Evolutionary conservation across 2,797 vertebrate genomes (phyloP).

Genomic region (Tauraco hartlaubi): DNA sequence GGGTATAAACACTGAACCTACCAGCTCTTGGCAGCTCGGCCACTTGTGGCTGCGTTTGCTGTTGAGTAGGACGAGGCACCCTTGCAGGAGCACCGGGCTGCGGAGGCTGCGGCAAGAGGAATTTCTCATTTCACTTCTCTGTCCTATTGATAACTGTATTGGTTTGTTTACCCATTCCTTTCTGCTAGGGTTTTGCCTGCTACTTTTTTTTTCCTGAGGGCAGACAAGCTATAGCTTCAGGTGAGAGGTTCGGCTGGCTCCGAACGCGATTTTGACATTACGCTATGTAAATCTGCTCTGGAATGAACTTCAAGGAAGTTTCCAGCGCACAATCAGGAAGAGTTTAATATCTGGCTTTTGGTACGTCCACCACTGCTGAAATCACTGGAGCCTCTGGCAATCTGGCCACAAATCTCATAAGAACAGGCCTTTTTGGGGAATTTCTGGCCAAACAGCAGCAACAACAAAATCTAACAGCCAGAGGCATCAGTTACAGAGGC

Average conservation of each 20-base stretch:
- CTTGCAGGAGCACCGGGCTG: neutral
- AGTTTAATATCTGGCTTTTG: conserved; percentile 21
- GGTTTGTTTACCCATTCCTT: neutral
- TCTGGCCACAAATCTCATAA: neutral
- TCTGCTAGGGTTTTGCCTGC: neutral
- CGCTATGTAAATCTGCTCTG: neutral
- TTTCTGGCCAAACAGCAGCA: neutral
- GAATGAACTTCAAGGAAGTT: neutral
- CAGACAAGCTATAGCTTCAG: neutral
- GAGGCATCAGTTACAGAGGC: conserved; percentile 20
- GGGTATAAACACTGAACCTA: neutral
- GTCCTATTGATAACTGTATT: neutral
- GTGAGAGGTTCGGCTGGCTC: neutral
- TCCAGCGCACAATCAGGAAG: neutral
- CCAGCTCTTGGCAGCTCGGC: neutral
- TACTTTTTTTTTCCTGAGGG: neutral
- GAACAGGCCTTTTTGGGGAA: neutral
- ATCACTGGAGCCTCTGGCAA: neutral
- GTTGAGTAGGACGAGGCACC: neutral
- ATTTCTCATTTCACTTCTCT: neutral
- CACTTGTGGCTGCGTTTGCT: neutral
- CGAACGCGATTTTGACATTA: neutral
- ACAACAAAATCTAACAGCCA: neutral
- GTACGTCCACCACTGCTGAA: neutral
- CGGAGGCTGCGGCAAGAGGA: neutral